Evolutionary conservation across 2,888 invertebrate species (phyloP).

Genomic region (Enchytraeus crypticus): DNA sequence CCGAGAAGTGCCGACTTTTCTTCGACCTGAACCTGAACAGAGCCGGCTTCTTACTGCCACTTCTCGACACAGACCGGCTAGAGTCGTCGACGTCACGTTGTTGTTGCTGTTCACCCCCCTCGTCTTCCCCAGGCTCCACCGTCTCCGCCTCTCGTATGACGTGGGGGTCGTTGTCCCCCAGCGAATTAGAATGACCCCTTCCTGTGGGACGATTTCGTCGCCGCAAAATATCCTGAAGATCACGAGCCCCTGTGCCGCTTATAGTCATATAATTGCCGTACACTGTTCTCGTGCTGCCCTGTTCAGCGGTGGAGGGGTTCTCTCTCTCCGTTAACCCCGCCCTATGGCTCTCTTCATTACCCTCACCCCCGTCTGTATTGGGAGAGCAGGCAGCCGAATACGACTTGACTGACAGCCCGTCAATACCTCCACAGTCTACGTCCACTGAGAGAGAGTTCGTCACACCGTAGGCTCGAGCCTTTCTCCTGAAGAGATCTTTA

Average conservation of each 20-base stretch:
- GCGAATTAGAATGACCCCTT: neutral
- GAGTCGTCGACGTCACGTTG: too few relatives aligned
- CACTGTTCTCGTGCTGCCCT: neutral
- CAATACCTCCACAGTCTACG: neutral
- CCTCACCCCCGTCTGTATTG: neutral
- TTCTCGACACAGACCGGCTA: neutral
- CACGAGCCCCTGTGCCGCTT: constrained; percentile 16
- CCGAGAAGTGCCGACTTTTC: constrained; percentile 8
- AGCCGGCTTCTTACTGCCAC: neutral
- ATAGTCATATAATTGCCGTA: constrained; percentile 18
- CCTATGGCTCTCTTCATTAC: neutral
- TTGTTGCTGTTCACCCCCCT: too few relatives aligned
- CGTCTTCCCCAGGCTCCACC: neutral
- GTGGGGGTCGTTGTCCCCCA: neutral
- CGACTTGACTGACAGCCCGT: neutral
- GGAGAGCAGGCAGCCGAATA: neutral
- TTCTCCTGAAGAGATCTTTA: constrained; percentile 5
- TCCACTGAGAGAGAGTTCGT: neutral
- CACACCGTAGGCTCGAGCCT: neutral
- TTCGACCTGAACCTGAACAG: constrained; percentile 12
- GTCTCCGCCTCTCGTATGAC: too few relatives aligned
- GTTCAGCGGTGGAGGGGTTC: neutral
- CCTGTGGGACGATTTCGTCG: constrained; percentile 9
- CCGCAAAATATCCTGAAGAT: constrained; percentile 13
- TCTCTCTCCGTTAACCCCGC: neutral